These are phyloP conservation scores for Allygus modestus DNA, from an alignment of 2,888 invertebrate genomes.

Conservation along the genomic window DNA sequence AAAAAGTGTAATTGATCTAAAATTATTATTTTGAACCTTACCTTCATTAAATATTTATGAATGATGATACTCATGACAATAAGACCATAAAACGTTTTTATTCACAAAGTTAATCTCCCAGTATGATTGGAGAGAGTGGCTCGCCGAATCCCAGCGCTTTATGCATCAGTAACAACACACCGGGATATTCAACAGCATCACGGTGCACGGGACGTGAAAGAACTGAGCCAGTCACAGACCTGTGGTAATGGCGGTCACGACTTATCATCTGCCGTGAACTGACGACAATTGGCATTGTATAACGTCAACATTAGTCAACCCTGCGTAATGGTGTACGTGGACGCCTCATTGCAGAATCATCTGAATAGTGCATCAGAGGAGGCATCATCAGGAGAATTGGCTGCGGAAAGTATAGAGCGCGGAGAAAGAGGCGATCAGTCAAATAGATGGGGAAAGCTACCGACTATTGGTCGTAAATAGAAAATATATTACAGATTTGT, in stretches of 20 bases:
- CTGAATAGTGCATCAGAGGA: constrained; percentile 3
- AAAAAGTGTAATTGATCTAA: no score
- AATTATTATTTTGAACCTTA: no score
- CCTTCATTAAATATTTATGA: no score
- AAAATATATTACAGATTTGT: no score
- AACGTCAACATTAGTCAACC: constrained; percentile 48
- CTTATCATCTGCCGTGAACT: constrained; percentile 45
- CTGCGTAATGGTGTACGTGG: constrained; percentile 5
- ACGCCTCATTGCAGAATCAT: constrained; percentile 6
- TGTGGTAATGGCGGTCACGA: constrained; percentile 40
- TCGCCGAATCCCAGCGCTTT: no score
- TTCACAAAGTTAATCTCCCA: no score
- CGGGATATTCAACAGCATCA: background rate
- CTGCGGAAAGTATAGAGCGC: background rate
- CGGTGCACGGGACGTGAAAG: constrained; percentile 9
- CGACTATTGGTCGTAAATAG: no score
- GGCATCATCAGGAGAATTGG: background rate
- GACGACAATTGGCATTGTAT: constrained; percentile 46
- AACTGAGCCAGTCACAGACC: background rate
- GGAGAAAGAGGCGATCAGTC: background rate
- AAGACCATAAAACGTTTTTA: no score
- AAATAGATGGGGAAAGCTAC: no score
- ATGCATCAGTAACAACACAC: no score
- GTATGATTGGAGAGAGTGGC: no score
- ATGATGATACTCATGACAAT: no score